phyloP scores from a whole-genome alignment of 2,797 vertebrate genomes.

The Coregonus suidteri region DNA sequence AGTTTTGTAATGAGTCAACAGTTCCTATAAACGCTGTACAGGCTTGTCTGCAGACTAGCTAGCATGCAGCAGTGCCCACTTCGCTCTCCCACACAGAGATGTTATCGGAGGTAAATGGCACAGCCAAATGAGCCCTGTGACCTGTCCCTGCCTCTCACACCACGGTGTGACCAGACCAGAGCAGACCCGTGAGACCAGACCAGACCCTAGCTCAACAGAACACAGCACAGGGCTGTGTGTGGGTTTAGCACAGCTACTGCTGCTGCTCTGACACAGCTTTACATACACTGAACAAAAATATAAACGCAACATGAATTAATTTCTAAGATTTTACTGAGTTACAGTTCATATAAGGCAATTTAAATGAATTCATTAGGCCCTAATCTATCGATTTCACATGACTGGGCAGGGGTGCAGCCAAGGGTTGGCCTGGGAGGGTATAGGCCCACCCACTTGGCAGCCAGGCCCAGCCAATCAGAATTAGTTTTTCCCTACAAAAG shows the following conservation, averaged over 20 bases:
- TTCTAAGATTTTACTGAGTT: too few species aligned
- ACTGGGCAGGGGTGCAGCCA: too few species aligned
- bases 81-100: conserved; percentile 32
- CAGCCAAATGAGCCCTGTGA: neutral
- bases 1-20: conserved; percentile 42
- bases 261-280: conserved; percentile 13
- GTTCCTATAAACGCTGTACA: conserved; percentile 45
- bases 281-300: neutral
- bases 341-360: too few species aligned
- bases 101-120: neutral
- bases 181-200: neutral
- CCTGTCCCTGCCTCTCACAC: neutral
- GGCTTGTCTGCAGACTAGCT: conserved; percentile 33
- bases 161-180: neutral
- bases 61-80: conserved; percentile 35
- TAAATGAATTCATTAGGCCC: too few species aligned
- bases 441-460: too few species aligned
- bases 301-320: too few species aligned
- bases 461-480: too few species aligned
- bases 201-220: neutral
- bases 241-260: neutral
- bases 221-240: neutral
- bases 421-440: too few species aligned
- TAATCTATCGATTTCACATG: too few species aligned
- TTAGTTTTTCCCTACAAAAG: too few species aligned